A percentile compares a stretch with the other conserved stretches of the same genome.
Conservation (phyloP, 2,797 vertebrate genomes). For the Lutra lutra region DNA sequence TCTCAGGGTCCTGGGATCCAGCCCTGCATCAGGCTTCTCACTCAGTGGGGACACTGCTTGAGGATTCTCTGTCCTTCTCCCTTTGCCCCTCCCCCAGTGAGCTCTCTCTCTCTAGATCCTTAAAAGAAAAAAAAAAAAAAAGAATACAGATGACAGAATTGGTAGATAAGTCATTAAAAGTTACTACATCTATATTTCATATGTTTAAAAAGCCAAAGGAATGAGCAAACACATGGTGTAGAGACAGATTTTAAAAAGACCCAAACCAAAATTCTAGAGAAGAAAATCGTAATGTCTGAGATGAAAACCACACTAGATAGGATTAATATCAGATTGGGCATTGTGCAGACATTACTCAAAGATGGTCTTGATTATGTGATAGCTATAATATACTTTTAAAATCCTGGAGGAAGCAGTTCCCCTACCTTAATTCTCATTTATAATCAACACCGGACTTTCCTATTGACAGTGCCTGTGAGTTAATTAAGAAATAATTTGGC, state of each 20-base stretch:
- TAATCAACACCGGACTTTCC: slow-evolving; percentile 33
- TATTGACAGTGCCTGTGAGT: slow-evolving; percentile 37
- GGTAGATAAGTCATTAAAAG: not conserved
- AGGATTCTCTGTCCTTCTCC: not conserved
- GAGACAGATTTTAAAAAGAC: not conserved
- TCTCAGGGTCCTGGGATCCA: not conserved
- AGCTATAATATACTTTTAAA: not conserved
- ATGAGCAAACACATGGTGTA: not conserved
- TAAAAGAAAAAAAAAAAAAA: not conserved
- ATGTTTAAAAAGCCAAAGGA: not conserved
- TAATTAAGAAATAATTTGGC: slow-evolving; percentile 69
- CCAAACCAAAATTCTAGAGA: not conserved
- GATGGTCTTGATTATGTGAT: not conserved
- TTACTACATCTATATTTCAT: not conserved
- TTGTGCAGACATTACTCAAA: not conserved
- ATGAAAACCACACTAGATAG: not conserved
- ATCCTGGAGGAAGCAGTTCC: not conserved
- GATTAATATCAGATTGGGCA: not conserved
- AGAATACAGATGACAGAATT: not conserved
- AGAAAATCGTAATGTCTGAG: not conserved
- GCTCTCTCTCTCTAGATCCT: not conserved
- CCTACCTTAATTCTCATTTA: slow-evolving; percentile 9
- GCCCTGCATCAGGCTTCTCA: not conserved
- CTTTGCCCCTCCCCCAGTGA: not conserved
- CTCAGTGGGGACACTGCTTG: not conserved